phyloP scores from a whole-genome alignment of 2,113 vertebrate species.

The Corynorhinus townsendii region DNA sequence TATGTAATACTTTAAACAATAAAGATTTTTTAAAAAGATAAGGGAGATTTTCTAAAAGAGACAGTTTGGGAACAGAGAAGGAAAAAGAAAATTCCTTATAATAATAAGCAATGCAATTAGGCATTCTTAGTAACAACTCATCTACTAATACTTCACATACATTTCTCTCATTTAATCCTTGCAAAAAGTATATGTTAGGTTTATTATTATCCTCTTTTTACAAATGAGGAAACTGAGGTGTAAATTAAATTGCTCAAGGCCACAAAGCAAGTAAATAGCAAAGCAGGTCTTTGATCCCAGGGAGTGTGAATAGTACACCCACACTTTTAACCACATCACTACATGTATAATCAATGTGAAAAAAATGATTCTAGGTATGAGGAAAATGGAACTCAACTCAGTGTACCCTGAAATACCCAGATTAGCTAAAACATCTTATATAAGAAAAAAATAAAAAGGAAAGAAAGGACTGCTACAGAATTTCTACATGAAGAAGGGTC shows the following conservation, averaged over 20 bases:
- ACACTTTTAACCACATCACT: neutral
- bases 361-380: neutral
- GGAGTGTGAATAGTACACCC: neutral
- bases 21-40: neutral
- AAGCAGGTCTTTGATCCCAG: slow-evolving; percentile 1
- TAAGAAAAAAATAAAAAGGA: neutral
- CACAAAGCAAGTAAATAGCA: slow-evolving; percentile 12
- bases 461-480: neutral
- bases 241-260: slow-evolving; percentile 19
- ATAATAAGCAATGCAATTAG: neutral
- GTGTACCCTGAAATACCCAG: neutral
- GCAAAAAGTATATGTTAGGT: neutral
- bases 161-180: neutral
- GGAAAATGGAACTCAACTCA: neutral
- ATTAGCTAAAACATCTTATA: neutral
- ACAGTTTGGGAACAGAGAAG: neutral
- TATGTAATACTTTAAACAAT: too few relatives aligned
- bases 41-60: neutral
- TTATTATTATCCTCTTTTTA: neutral
- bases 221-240: neutral
- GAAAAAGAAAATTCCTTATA: neutral
- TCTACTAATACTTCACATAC: neutral
- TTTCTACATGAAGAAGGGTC: neutral
- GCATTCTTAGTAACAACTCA: neutral
- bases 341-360: neutral